Evolutionary conservation across 1,140 invertebrate genomes (phyloP), one percentile per base, ranked within the genome.

Genomic region (Drusus annulatus): DNA sequence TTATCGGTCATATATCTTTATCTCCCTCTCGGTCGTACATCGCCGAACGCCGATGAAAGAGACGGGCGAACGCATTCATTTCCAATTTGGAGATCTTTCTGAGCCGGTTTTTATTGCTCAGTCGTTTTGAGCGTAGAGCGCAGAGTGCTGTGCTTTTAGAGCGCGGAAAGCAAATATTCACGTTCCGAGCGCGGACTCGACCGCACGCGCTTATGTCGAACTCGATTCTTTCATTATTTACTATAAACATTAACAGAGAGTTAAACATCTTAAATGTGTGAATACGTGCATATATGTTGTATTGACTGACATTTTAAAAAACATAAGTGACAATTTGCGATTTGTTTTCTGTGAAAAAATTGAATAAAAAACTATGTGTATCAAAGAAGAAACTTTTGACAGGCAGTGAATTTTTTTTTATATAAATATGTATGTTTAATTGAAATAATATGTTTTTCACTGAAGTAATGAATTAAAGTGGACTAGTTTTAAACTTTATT

Each of bases 21-120:
- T 79, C 76, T 71, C 76, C 79, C 60, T 77, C 68, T 75, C 25
- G 3, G 19, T 68, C 58, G 45, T 68, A 68, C 31, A 60, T 54
- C 58, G 60, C 17, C 16, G n/a, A 21, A n/a, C 8, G 51, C 79
- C 19, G 51, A 25, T 60, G 76, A 83, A 52, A 75, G 79, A 76
- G 79, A 83, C 71, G 62, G 28, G 52, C 21, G 31, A 79, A 77
- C 80, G 81, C 79, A 81, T 81, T 83, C 79, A 79, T 81, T 79
- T 80, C 79, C 79, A 83, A 83, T 80, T 83, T 83, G 82, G 82
- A 80, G 82, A 83, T 83, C 76, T 83, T 71, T 83, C 45, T 52
- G 54, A 83, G 79, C 82, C 82, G 82, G 82, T 83, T 83, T n/a
- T 80, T 63, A 63, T 65, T 69, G 68, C 56, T 79, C 69, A 75